Evolutionary conservation across 1,140 invertebrate genomes (phyloP).

Genomic region (Apis dorsata): DNA sequence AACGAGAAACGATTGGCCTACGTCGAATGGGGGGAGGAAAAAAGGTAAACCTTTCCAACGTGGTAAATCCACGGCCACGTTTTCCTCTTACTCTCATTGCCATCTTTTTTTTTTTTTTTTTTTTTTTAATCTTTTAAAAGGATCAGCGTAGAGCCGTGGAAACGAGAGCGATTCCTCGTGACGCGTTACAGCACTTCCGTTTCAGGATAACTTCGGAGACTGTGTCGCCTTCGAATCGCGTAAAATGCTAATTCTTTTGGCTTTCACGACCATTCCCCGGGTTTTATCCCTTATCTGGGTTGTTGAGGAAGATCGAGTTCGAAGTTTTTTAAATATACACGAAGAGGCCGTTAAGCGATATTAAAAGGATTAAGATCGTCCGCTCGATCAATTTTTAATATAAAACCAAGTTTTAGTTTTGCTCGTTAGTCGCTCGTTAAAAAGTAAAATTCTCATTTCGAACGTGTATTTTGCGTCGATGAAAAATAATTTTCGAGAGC

Average conservation of each 20-base stretch:
- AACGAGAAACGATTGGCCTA: not conserved
- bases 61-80: conserved; percentile 35
- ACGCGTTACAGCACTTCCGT: conserved; percentile 34
- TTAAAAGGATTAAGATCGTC: too few species aligned
- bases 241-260: conserved; percentile 12
- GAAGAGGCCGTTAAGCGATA: too few species aligned
- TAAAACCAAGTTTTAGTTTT: too few species aligned
- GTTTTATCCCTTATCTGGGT: not conserved
- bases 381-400: too few species aligned
- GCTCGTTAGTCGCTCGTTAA: too few species aligned
- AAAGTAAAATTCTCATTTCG: too few species aligned
- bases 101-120: not conserved
- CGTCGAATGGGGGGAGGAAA: not conserved
- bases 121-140: conserved; percentile 54
- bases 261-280: not conserved
- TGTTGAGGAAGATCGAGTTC: too few species aligned
- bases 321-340: too few species aligned
- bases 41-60: conserved; percentile 20
- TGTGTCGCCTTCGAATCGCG: not conserved
- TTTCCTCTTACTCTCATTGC: not conserved
- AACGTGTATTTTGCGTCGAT: too few species aligned
- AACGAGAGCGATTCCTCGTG: conserved; percentile 15
- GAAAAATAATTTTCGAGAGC: too few species aligned
- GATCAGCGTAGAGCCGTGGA: conserved; percentile 12
- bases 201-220: conserved; percentile 4